Evolutionary conservation across 2,113 vertebrate species (phyloP).

Genomic region (Rhagologus leucostigma): DNA sequence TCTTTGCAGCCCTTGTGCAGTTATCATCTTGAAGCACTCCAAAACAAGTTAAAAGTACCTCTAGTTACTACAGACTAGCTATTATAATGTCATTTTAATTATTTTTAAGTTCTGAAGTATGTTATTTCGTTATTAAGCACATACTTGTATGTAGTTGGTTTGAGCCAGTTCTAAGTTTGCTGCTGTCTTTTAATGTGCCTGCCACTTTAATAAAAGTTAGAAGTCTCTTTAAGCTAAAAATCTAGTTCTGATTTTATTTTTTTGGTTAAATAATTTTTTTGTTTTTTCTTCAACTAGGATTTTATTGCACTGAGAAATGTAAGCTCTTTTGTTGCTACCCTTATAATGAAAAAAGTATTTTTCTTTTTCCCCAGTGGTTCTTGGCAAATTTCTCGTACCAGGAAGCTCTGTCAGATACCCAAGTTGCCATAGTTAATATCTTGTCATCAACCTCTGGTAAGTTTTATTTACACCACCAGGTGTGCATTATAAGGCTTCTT

Average conservation of each 20-base stretch:
- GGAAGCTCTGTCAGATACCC: conserved; percentile 91
- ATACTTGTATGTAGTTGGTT: background rate
- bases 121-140: background rate
- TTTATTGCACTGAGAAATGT: background rate
- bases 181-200: background rate
- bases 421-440: conserved; percentile 93
- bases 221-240: background rate
- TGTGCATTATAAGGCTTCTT: background rate
- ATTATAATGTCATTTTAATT: background rate
- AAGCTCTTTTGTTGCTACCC: background rate
- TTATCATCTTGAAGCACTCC: background rate
- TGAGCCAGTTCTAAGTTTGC: background rate
- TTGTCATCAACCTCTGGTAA: conserved; percentile 95
- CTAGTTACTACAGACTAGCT: background rate
- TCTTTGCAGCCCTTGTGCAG: background rate
- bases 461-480: background rate
- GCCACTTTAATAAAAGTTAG: background rate
- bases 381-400: conserved; percentile 96
- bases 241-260: background rate
- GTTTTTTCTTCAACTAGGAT: background rate
- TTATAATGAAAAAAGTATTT: background rate
- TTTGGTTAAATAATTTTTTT: background rate
- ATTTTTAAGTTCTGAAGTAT: background rate
- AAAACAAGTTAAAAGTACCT: background rate
- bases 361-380: conserved; percentile 85